phyloP scores from a whole-genome alignment of 2,113 vertebrate genomes.

The Ctenomys sociabilis region DNA sequence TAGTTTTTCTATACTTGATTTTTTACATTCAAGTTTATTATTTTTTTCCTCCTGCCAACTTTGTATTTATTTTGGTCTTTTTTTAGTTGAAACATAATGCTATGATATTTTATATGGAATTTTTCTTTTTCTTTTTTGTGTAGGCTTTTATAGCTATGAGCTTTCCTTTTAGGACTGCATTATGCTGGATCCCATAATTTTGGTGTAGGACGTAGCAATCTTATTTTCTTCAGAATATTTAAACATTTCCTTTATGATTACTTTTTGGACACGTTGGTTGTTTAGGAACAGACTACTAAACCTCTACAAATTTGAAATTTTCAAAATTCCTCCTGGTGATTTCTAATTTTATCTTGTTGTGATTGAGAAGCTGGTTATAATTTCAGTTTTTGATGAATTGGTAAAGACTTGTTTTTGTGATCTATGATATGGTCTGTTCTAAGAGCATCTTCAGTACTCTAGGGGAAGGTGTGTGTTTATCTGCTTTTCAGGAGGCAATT shows the following conservation, averaged over 20 bases:
- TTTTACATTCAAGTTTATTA: neutral
- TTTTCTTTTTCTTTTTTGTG: neutral
- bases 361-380: neutral
- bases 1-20: neutral
- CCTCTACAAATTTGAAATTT: neutral
- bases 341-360: neutral
- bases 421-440: neutral
- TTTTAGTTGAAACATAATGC: neutral
- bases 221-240: neutral
- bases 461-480: neutral
- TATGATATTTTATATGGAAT: neutral
- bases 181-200: neutral
- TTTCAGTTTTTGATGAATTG: neutral
- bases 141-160: neutral
- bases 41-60: neutral
- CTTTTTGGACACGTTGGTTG: neutral
- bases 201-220: too few species aligned
- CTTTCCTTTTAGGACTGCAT: neutral
- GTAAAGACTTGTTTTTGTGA: neutral
- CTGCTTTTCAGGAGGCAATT: neutral
- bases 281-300: neutral
- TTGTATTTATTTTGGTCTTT: neutral
- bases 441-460: neutral
- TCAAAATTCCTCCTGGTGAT: neutral
- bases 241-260: neutral